Evolutionary conservation across 2,797 vertebrate genomes (phyloP), one percentile per base, ranked within the genome.

Genomic region (Cossypha niveicapilla): DNA sequence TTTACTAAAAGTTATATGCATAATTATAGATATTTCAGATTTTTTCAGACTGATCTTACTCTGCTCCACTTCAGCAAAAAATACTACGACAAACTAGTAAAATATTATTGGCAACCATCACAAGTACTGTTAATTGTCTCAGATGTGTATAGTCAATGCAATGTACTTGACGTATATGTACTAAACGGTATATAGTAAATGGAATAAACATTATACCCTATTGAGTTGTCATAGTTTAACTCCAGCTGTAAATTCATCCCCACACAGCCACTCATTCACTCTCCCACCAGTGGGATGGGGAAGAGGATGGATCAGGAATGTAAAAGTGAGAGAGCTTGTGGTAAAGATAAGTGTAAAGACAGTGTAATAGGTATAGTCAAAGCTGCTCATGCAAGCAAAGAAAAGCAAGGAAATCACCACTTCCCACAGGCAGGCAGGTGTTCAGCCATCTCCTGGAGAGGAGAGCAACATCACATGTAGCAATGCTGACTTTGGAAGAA

Each of bases 241-340:
- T 9, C 16, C 48, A 62, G 2, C 19, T 48, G 16, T 37, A 27
- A 56, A 10, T 27, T 56, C 16, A 28, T 41, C 16, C 23, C 11
- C 19, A 62, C 2, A 1, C 23, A 68, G 35, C 23, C 28, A 21
- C 19, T 56, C 0, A 0, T 6, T 68, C 35, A 15, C 4, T 75
- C 6, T 7, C 9, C 8, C 17, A 18, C 23, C 19, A 39, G 35
- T 25, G 42, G 9, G 27, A 32, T 25, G 16, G 10, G 16, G n/a
- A n/a, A 54, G 18, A 48, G 27, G 42, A 68, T 50, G 27, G 42
- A 68, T 50, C 7, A 50, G 23, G 42, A 56, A 56, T 56, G 27
- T 24, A 44, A 25, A 61, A 81, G 13, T 32, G 18, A 75, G 48
- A 56, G 16, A 66, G 13, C 8, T 41, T 39, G 25, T 73, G 21